Percentiles rank a stretch among this genome's conserved stretches.
Conservation (phyloP, 1,140 invertebrate genomes). For the Dendrolimus kikuchii region DNA sequence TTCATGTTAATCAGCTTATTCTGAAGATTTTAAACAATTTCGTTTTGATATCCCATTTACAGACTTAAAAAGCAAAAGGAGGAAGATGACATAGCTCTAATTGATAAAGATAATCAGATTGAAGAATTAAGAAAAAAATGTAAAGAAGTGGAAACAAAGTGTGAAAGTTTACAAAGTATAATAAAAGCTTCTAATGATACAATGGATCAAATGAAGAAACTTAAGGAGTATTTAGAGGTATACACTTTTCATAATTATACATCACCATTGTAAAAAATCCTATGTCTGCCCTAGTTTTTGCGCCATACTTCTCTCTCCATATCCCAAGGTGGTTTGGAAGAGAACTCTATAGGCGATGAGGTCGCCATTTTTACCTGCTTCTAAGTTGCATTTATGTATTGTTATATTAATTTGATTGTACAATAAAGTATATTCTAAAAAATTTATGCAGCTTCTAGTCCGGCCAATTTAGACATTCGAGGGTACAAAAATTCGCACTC, state of each 20-base stretch:
- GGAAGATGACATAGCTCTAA: conserved; percentile 19
- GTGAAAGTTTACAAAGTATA: conserved; percentile 10
- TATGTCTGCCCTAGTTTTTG: too few species aligned
- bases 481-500: too few species aligned
- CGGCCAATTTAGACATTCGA: too few species aligned
- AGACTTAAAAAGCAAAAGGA: conserved; percentile 47
- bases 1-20: neutral
- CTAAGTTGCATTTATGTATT: too few species aligned
- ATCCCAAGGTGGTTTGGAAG: too few species aligned
- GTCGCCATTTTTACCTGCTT: too few species aligned
- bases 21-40: neutral
- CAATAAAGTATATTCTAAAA: too few species aligned
- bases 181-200: conserved; percentile 21
- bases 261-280: too few species aligned
- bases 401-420: too few species aligned
- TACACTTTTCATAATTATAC: neutral
- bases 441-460: too few species aligned
- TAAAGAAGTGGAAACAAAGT: conserved; percentile 19
- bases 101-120: conserved; percentile 30
- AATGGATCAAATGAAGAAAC: conserved; percentile 22
- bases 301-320: too few species aligned
- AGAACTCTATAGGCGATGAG: too few species aligned
- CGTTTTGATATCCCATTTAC: conserved; percentile 4
- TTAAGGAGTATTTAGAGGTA: conserved; percentile 40
- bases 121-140: conserved; percentile 27